Base-by-base conservation (phyloP, 2,113 vertebrate genomes). In the Penelope pileata region DNA sequence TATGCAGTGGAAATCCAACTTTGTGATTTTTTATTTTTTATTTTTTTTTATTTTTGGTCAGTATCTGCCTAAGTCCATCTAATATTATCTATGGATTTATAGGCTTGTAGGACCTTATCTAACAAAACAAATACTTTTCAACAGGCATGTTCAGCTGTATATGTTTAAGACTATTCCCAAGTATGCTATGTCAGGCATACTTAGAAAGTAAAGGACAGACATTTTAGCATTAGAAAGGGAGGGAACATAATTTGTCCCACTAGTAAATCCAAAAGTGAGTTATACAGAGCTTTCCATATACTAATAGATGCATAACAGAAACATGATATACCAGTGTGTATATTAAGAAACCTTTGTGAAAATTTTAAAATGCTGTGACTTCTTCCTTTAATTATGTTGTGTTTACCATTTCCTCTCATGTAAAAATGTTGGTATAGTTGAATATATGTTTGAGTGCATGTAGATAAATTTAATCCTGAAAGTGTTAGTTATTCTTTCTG, bases 301-400 rank as follows among this genome's bases (percentile, higher is more conserved):
- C n/a, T n/a, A 74, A 34, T 9, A 67, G 51, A 73, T 64, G 26
- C 15, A 16, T 29, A 62, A 36, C 21, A 42, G 48, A 77, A 70
- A 63, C 6, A 34, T 40, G 9, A 38, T 17, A 47, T 7, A 36
- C 0, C 0, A n/a, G 47, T 59, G 5, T 40, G 2, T 47, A 17
- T 32, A 43, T 40, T 83, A 66, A 83, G 50, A 80, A 93, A 58
- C 38, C 12, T 32, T 32, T 73, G 13, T 26, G 79, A 26, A 75
- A 5, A 51, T 90, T 75, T 74, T 91, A 74, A 88, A 88, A 22
- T 58, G 47, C 0, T 2, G 4, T 77, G 16, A 70, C 10, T 87
- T 76, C 64, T 74, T 86, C 16, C 58, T 79, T 72, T 73, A 56
- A 12, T 2, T 76, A 10, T 66, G 8, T 67, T 36, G 2, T 70